Evolutionary conservation across 2,888 invertebrate genomes (phyloP).

Genomic region (Pycnomerus fuliginosus): DNA sequence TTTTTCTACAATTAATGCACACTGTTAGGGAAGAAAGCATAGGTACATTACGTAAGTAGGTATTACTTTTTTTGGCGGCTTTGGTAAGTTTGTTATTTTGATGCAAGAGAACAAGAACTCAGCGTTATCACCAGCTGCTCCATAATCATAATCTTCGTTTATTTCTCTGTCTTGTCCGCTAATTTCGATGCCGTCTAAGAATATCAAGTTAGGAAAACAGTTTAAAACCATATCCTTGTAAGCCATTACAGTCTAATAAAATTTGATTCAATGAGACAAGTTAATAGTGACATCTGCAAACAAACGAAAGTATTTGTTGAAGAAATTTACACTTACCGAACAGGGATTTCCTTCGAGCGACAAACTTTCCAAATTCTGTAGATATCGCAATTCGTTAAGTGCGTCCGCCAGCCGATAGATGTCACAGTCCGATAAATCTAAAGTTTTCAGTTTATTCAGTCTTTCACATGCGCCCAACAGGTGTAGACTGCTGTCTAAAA

Average conservation of each 20-base stretch:
- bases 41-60: not conserved
- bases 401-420: constrained; percentile 55
- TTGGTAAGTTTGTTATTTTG: constrained; percentile 57
- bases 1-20: constrained; percentile 40
- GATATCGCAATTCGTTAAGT: constrained; percentile 47
- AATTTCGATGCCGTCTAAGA: constrained; percentile 57
- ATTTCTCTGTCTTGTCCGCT: constrained; percentile 41
- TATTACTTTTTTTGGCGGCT: constrained; percentile 54
- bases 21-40: too few relatives aligned
- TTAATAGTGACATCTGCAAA: constrained; percentile 1
- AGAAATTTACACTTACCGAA: constrained; percentile 55
- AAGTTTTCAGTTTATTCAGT: constrained; percentile 34
- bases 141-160: constrained; percentile 12
- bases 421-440: constrained; percentile 62
- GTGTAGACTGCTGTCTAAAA: constrained; percentile 43
- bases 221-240: constrained; percentile 54
- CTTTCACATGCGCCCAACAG: constrained; percentile 33
- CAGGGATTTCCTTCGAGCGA: constrained; percentile 62
- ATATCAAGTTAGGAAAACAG: constrained; percentile 52
- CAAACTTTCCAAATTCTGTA: constrained; percentile 53
- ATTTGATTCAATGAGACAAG: not conserved
- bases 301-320: too few relatives aligned
- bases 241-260: constrained; percentile 51
- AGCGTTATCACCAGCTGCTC: constrained; percentile 49
- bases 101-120: constrained; percentile 56